phyloP scores from a whole-genome alignment of 2,888 invertebrate species.

The Melanotus villosus region DNA sequence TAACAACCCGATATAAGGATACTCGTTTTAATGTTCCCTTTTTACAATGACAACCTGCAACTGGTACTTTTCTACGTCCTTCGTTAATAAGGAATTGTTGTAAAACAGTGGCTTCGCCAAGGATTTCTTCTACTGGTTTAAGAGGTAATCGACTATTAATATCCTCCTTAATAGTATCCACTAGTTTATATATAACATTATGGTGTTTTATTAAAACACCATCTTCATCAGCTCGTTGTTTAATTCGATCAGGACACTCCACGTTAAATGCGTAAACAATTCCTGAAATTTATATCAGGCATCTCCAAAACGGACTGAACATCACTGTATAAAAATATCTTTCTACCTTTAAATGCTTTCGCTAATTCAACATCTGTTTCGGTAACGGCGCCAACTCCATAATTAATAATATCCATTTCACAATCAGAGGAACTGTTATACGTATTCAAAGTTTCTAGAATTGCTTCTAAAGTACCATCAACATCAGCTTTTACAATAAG shows the following conservation, averaged over 20 bases:
- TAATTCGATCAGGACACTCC: conserved; percentile 69
- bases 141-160: conserved; percentile 81
- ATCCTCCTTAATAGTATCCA: conserved; percentile 89
- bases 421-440: conserved; percentile 87
- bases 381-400: conserved; percentile 90
- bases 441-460: conserved; percentile 90
- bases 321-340: background rate
- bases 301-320: background rate
- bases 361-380: conserved; percentile 89
- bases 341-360: conserved; percentile 74
- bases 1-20: conserved; percentile 77
- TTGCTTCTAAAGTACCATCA: conserved; percentile 96
- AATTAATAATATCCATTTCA: conserved; percentile 87
- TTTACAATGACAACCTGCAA: conserved; percentile 91
- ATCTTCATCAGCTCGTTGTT: conserved; percentile 70
- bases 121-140: conserved; percentile 80
- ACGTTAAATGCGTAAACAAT: conserved; percentile 93
- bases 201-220: conserved; percentile 77
- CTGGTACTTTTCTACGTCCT: conserved; percentile 83
- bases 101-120: conserved; percentile 88
- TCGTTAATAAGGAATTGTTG: conserved; percentile 87
- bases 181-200: conserved; percentile 94
- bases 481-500: conserved; percentile 85
- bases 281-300: conserved; percentile 58
- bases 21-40: conserved; percentile 82